A percentile compares a stretch with the other conserved stretches of the same genome.
phyloP scores from a whole-genome alignment of 2,888 invertebrate species.

The Scelioninae gen. 1 region DNA sequence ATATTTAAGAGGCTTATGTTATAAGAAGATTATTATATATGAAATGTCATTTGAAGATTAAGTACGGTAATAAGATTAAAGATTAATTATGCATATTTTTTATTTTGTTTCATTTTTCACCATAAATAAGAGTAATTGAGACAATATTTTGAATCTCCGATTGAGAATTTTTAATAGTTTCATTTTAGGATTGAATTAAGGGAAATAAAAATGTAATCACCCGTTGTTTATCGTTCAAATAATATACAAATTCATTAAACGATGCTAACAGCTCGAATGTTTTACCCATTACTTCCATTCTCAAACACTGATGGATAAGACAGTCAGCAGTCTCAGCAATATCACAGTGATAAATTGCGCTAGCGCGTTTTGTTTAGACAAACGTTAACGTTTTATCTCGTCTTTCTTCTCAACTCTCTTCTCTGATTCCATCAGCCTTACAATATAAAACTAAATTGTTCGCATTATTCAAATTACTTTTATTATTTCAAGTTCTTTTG shows the following conservation, averaged over 20 bases:
- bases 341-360: conserved; percentile 76
- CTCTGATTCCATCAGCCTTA: conserved; percentile 61
- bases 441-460: conserved; percentile 59
- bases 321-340: conserved; percentile 77
- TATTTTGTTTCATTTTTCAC: neutral
- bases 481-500: no score
- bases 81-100: conserved; percentile 4
- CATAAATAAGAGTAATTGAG: neutral
- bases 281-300: conserved; percentile 56
- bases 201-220: conserved; percentile 26
- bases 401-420: conserved; percentile 58
- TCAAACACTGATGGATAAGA: conserved; percentile 61
- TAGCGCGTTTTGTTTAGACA: conserved; percentile 76
- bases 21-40: conserved; percentile 35
- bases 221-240: conserved; percentile 31
- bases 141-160: neutral
- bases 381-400: conserved; percentile 70
- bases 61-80: conserved; percentile 36
- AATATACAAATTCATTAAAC: conserved; percentile 50
- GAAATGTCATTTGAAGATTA: conserved; percentile 27
- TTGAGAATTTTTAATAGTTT: neutral
- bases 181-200: conserved; percentile 1
- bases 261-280: conserved; percentile 56
- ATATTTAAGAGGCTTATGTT: conserved; percentile 20
- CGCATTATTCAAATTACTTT: conserved; percentile 52